A percentile compares a stretch with the other conserved stretches of the same genome.
Evolutionary conservation across 1,140 invertebrate species (phyloP).

Genomic region (Gyrodactylus salaris): DNA sequence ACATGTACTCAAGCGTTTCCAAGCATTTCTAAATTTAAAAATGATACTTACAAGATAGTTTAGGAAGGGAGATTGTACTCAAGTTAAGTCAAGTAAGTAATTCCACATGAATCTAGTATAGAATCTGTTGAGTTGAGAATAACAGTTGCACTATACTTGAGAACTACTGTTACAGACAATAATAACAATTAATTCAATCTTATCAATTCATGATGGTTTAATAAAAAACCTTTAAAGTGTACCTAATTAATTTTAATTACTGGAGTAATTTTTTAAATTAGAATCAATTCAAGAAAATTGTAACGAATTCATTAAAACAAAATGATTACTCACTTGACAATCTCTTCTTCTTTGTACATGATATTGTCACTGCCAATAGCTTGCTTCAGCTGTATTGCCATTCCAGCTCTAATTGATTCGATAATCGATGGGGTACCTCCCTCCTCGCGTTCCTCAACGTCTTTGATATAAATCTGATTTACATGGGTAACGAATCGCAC

Average conservation of each 20-base stretch:
- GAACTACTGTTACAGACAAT: no score
- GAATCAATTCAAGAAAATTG: constrained; percentile 46
- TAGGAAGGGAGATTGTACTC: no score
- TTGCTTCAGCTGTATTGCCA: constrained; percentile 51
- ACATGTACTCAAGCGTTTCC: background rate
- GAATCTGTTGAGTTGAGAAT: no score
- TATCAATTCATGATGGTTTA: no score
- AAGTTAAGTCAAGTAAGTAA: background rate
- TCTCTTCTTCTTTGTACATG: constrained; percentile 31
- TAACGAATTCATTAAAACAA: constrained; percentile 46
- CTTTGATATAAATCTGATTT: constrained; percentile 26
- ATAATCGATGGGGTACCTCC: constrained; percentile 47
- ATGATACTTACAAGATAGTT: no score
- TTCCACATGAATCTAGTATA: constrained; percentile 37
- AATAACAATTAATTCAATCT: no score
- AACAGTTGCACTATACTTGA: no score
- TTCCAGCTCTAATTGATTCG: constrained; percentile 42
- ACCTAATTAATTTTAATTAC: no score
- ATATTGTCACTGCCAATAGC: constrained; percentile 37
- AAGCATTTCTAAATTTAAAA: background rate
- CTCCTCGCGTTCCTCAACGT: constrained; percentile 37
- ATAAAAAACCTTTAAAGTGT: no score
- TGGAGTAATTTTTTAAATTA: constrained; percentile 28
- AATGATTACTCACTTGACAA: constrained; percentile 22
- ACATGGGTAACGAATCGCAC: constrained; percentile 28